phyloP scores from a whole-genome alignment of 1,140 invertebrate species.

The Drosophila neocordata region DNA sequence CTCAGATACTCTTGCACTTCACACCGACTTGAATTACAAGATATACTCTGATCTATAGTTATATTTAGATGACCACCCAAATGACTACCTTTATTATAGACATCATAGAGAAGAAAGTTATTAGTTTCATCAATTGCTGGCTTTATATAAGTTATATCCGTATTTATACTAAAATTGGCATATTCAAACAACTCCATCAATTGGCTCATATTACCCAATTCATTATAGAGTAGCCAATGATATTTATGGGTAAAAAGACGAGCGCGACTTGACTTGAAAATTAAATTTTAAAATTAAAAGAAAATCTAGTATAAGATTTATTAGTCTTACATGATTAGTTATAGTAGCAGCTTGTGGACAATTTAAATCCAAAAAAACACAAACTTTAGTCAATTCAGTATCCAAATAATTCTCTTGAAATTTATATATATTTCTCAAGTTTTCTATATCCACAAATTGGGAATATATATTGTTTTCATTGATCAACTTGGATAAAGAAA shows the following conservation, averaged over 20 bases:
- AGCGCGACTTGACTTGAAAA: slow-evolving; percentile 47
- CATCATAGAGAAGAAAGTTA: slow-evolving; percentile 59
- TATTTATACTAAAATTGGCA: slow-evolving; percentile 67
- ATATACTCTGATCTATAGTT: slow-evolving; percentile 64
- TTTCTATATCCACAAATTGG: slow-evolving; percentile 57
- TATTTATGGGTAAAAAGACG: slow-evolving; percentile 53
- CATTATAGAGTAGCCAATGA: slow-evolving; percentile 71
- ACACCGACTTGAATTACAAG: slow-evolving; percentile 51
- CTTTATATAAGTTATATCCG: slow-evolving; percentile 55
- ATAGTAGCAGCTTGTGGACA: slow-evolving; percentile 43
- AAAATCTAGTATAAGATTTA: not conserved
- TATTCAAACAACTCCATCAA: slow-evolving; percentile 36
- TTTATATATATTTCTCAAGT: slow-evolving; percentile 22
- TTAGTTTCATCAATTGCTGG: not conserved
- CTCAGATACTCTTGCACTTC: slow-evolving; percentile 48
- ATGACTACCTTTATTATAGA: slow-evolving; percentile 73
- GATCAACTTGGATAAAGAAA: slow-evolving; percentile 40
- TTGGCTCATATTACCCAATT: slow-evolving; percentile 35
- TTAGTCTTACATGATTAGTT: slow-evolving; percentile 48
- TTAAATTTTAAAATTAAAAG: not conserved
- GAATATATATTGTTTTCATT: slow-evolving; percentile 46
- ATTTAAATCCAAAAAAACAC: slow-evolving; percentile 62
- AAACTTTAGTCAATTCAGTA: slow-evolving; percentile 47
- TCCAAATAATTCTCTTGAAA: slow-evolving; percentile 55
- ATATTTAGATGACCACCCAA: slow-evolving; percentile 69